Percentiles rank a stretch among this genome's conserved stretches.
phyloP scores from a whole-genome alignment of 2,113 vertebrate species.

The Osmerus mordax region DNA sequence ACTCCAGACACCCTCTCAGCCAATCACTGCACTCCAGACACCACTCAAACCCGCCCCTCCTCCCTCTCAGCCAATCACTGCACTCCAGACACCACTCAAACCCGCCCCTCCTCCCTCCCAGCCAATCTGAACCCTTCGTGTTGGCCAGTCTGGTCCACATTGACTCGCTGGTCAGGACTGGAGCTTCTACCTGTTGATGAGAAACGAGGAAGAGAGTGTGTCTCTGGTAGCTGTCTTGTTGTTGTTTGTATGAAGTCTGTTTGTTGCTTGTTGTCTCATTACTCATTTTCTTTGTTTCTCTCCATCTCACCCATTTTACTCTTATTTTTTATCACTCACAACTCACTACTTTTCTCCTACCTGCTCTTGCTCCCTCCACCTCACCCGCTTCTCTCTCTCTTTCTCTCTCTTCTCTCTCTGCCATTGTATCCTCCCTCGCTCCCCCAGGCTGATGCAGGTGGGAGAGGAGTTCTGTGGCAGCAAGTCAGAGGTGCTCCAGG shows the following conservation, averaged over 20 bases:
- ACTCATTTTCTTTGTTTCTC: neutral
- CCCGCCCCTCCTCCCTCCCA: neutral
- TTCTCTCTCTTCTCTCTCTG: neutral
- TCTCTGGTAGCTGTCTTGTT: neutral
- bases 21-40: too few relatives aligned
- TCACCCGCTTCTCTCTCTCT: neutral
- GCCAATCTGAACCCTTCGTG: too few relatives aligned
- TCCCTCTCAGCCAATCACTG: too few relatives aligned
- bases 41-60: too few relatives aligned
- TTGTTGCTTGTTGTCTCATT: neutral
- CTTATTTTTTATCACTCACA: neutral
- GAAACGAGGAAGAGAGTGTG: too few relatives aligned
- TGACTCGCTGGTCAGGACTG: too few relatives aligned
- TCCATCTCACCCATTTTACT: neutral
- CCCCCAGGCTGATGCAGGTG: constrained; percentile 89
- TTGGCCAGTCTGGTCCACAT: too few relatives aligned
- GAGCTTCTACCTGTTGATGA: too few relatives aligned
- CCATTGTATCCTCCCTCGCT: constrained; percentile 23
- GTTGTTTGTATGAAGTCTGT: too few relatives aligned
- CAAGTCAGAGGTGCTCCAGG: constrained; percentile 95
- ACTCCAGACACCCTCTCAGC: too few relatives aligned
- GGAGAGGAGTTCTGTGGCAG: constrained; percentile 98
- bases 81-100: neutral
- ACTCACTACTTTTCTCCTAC: neutral
- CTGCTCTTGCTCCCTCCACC: constrained; percentile 2